Conservation (phyloP, 64 coral and sea anemone species). For the Trachythela sp. region DNA sequence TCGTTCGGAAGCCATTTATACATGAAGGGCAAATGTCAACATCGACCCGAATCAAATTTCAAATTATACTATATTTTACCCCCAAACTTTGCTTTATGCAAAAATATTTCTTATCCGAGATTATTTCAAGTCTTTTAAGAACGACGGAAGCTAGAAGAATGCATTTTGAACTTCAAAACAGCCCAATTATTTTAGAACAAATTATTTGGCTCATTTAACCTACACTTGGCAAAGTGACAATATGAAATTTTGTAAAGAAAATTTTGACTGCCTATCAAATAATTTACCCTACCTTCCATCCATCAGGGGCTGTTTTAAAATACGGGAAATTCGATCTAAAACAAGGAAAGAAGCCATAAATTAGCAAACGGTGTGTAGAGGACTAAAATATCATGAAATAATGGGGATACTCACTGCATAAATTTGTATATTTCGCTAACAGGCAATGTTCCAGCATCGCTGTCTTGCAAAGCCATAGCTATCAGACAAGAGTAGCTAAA, state of each 20-base stretch:
- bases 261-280: not conserved
- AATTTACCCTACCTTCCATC: constrained; percentile 79
- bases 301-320: constrained; percentile 97
- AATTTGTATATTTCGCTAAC: constrained; percentile 99
- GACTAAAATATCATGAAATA: not conserved
- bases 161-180: not conserved
- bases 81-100: not conserved
- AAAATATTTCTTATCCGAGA: not conserved
- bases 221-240: not conserved
- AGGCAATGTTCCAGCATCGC: constrained; percentile 93
- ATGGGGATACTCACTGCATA: constrained; percentile 88
- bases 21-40: not conserved
- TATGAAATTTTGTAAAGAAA: not conserved
- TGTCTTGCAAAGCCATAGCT: constrained; percentile 96
- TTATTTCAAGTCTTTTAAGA: not conserved
- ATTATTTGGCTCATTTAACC: not conserved
- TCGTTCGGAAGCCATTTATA: not conserved
- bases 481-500: constrained; percentile 97
- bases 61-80: not conserved
- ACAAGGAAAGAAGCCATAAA: constrained; percentile 57
- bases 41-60: not conserved
- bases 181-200: not conserved
- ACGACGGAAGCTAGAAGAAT: not conserved
- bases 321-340: constrained; percentile 96
- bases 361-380: not conserved